phyloP scores from a whole-genome alignment of 2,888 invertebrate species.

The Harmothoe impar region DNA sequence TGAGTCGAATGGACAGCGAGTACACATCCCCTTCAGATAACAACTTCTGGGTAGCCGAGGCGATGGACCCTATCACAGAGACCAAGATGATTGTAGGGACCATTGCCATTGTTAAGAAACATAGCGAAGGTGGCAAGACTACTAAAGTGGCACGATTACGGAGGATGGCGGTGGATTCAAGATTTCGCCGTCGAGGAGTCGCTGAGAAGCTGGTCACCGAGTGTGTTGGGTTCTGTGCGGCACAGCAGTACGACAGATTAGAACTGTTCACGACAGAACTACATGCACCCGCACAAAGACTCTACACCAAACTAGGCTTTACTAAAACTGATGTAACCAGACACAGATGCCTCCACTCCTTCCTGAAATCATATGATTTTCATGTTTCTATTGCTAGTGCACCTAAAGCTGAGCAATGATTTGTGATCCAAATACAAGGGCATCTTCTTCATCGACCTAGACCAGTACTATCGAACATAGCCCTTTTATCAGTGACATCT shows the following conservation, averaged over 20 bases:
- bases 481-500: too few species aligned
- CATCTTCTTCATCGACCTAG: too few species aligned
- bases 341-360: background rate
- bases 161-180: constrained; percentile 59
- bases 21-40: constrained; percentile 39
- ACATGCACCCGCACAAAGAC: constrained; percentile 53
- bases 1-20: constrained; percentile 40
- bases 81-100: constrained; percentile 59
- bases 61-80: background rate
- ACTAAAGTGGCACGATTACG: constrained; percentile 50
- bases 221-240: constrained; percentile 47
- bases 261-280: constrained; percentile 59
- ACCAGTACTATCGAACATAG: too few species aligned
- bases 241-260: constrained; percentile 26
- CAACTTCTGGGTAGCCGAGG: constrained; percentile 63
- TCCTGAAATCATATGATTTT: constrained; percentile 7
- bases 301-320: constrained; percentile 55
- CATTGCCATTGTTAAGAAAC: constrained; percentile 55
- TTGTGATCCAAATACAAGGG: too few species aligned
- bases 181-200: constrained; percentile 45
- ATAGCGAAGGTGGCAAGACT: background rate
- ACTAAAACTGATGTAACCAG: background rate
- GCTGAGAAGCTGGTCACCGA: constrained; percentile 50
- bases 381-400: background rate
- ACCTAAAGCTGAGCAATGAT: background rate